Base-by-base conservation (phyloP, 2,113 vertebrate species). In the Coreoperca whiteheadi region DNA sequence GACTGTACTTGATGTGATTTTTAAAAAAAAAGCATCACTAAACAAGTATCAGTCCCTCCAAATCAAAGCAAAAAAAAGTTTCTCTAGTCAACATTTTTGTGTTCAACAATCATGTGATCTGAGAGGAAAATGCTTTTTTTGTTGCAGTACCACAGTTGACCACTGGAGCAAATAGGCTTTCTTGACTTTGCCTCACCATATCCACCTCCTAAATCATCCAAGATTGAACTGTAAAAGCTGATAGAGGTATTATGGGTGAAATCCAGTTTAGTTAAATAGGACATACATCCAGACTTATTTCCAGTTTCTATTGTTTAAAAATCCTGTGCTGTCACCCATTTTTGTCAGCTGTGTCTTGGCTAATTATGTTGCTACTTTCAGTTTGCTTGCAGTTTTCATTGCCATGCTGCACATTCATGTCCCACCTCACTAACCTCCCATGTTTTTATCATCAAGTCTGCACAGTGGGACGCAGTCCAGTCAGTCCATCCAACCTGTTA, bases 401-500 rank as follows among this genome's bases (percentile, higher is more conserved):
- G 37, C 51, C 6, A 7, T 50, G 5, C 48, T 50, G 48, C 48
- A 50, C 48, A 20, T 20, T 50, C 16, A n/a, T 54, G 21, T 6
- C 2, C 63, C 20, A 64, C 34, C 34, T 14, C 61, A 48, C 6
- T 4, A 15, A 39, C 14, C 37, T 18, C 53, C 30, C 18, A 1
- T 43, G 63, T 41, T 6, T 25, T 51, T 6, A 39, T 59, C 23
- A 28, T 66, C 28, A 66, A 74, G 61, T 32, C 34, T 46, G 43
- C 64, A 61, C 64, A 74, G 54, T 18, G 53, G 28, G 21, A 81
- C 2, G 21, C 51, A 37, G 53, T 69, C 37, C 66, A 50, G 39
- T 67, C 30, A 50, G 51, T 18, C 57, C 50, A 66, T 65, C 15
- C n/a, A 23, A 48, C 34, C 28, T 39, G 50, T 37, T 21, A 18